Evolutionary conservation across 2,113 vertebrate species (phyloP).

Genomic region (Nyctibius bracteatus): DNA sequence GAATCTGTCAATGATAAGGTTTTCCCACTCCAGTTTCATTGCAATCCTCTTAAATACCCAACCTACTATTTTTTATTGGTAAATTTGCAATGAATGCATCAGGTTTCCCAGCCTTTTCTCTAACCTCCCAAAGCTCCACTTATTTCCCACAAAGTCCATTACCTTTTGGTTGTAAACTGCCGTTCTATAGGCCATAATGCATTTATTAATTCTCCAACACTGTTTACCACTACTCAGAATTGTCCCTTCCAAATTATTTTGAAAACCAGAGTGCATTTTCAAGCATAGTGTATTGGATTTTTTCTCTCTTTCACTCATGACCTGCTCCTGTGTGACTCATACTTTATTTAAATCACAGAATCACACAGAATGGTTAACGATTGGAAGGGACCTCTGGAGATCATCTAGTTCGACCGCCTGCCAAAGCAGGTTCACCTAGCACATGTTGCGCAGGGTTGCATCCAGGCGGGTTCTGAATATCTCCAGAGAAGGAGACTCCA

Average conservation of each 20-base stretch:
- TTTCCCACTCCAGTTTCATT: not conserved
- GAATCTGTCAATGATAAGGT: not conserved
- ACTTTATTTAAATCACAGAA: slow-evolving; percentile 14
- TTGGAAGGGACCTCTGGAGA: too few species aligned
- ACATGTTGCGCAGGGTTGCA: too few species aligned
- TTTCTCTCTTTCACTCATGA: not conserved
- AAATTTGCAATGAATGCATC: not conserved
- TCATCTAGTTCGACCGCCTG: too few species aligned
- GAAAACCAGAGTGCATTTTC: not conserved
- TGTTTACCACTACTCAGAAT: slow-evolving; percentile 13
- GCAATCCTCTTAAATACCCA: not conserved
- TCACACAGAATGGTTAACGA: too few species aligned
- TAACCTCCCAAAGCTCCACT: not conserved
- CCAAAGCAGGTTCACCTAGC: too few species aligned
- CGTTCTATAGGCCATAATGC: not conserved
- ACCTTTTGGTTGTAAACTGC: not conserved
- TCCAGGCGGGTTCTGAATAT: too few species aligned
- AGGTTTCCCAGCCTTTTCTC: not conserved
- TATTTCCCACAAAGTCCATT: not conserved
- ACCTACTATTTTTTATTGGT: not conserved
- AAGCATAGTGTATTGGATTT: not conserved
- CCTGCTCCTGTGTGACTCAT: not conserved
- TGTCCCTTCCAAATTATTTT: not conserved
- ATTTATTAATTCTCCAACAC: slow-evolving; percentile 6
- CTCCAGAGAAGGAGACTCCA: too few species aligned